Evolutionary conservation across 2,797 vertebrate genomes (phyloP), one percentile per base, ranked within the genome.

Genomic region (Eleutherodactylus coqui): DNA sequence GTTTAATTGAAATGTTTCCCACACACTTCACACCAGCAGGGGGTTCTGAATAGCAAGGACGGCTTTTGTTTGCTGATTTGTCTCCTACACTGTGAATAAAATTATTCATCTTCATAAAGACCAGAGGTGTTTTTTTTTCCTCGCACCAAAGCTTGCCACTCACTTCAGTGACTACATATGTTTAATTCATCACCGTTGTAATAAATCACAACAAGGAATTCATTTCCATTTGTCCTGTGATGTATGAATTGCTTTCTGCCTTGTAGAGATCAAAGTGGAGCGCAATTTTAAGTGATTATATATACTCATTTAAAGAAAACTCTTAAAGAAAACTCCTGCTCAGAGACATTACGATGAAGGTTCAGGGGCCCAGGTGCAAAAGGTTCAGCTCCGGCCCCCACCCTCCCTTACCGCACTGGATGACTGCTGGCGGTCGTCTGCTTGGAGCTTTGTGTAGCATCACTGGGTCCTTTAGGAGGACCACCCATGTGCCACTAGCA

Each of bases 1-100:
- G 64, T 38, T 53, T 82, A 82, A 82, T 53, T 72, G 80, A 82
- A 82, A 34, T 55, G 47, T 82, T 81, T 82, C 24, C 32, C 64
- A 49, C 45, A 29, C 80, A 41, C 67, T 51, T 82, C 21, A 72
- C 34, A 29, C 32, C 80, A 72, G 80, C 64, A 21, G 67, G 64
- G 19, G 45, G 36, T n/a, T 38, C 43, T 53, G 7, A 70, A 9
- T 3, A 51, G 19, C 32, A 1, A 27, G 41, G 49, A 16, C 62
- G 53, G 11, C 76, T 58, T 78, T 58, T 78, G 53, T 78, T 41
- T 72, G 64, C 62, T 36, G 47, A 41, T 82, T 82, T 82, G 64
- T 55, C 47, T 51, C 19, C 16, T 70, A 64, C 24, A 55, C 14
- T 41, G 32, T 27, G 34, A 47, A 41, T 51, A 70, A 53, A 53